These are phyloP conservation scores for Pangasianodon hypophthalmus DNA, from an alignment of 2,113 vertebrate species.

Conservation along the genomic window DNA sequence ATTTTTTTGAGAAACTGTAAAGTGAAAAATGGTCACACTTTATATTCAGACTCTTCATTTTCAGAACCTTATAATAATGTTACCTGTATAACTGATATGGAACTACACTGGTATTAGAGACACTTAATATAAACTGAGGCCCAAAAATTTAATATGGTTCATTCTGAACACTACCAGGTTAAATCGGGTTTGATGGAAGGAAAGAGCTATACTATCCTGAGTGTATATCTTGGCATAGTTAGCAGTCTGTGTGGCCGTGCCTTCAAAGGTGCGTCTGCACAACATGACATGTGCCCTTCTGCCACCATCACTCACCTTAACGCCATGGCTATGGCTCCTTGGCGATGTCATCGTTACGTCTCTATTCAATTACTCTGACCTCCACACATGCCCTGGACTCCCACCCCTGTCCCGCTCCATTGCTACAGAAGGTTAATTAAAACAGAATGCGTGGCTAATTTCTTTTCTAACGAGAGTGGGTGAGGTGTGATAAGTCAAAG, in stretches of 20 bases:
- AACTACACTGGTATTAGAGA: background rate
- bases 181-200: background rate
- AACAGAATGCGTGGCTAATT: conserved; percentile 79
- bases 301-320: conserved; percentile 59
- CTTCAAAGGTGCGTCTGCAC: conserved; percentile 20
- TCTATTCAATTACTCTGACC: conserved; percentile 80
- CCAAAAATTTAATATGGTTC: background rate
- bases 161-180: background rate
- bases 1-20: too few species aligned
- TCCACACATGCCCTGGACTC: conserved; percentile 65
- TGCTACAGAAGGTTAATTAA: conserved; percentile 79
- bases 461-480: conserved; percentile 75
- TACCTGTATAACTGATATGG: background rate
- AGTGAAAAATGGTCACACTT: background rate
- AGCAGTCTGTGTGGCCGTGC: conserved; percentile 14
- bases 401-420: conserved; percentile 68
- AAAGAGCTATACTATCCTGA: background rate
- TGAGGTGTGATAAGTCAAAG: conserved; percentile 58
- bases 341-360: conserved; percentile 67
- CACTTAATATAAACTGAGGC: background rate
- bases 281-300: conserved; percentile 50
- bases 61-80: background rate
- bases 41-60: too few species aligned
- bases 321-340: conserved; percentile 60
- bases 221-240: conserved; percentile 28